Percentiles rank a stretch among this genome's conserved stretches.
Evolutionary conservation across 2,797 vertebrate species (phyloP).

Genomic region (Rhodeus uyekii): DNA sequence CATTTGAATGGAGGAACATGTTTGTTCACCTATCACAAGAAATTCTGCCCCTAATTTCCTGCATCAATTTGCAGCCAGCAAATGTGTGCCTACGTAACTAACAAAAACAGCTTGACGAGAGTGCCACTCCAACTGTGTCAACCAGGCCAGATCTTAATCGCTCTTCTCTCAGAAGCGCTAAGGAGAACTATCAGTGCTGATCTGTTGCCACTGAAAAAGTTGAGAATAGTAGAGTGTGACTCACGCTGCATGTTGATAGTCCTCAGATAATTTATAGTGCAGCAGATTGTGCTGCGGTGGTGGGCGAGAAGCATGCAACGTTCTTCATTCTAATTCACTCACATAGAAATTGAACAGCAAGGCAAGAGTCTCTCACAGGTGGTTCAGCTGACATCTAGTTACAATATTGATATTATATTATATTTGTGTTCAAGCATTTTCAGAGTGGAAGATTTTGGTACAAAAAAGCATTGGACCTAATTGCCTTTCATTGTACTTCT

Average conservation of each 20-base stretch:
- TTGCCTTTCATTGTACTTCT: not conserved
- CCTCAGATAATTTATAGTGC: slow-evolving; percentile 1
- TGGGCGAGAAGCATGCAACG: slow-evolving; percentile 9
- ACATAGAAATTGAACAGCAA: slow-evolving; percentile 50
- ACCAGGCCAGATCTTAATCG: slow-evolving; percentile 35
- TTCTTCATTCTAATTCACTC: slow-evolving; percentile 50
- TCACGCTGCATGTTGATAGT: slow-evolving; percentile 12
- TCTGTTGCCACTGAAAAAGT: slow-evolving; percentile 26
- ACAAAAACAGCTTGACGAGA: slow-evolving; percentile 7
- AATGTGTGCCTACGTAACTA: slow-evolving; percentile 18
- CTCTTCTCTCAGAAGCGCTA: slow-evolving; percentile 5
- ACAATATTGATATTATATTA: not conserved
- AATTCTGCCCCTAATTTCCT: slow-evolving; percentile 26
- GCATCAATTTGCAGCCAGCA: slow-evolving; percentile 2
- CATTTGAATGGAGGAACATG: slow-evolving; percentile 1
- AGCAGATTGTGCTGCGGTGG: slow-evolving; percentile 15
- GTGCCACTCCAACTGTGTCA: slow-evolving; percentile 5
- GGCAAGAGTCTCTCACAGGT: slow-evolving; percentile 49
- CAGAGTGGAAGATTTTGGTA: not conserved
- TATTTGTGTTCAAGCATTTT: not conserved
- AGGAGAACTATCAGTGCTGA: slow-evolving; percentile 36
- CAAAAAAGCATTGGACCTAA: not conserved
- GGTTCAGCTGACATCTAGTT: not conserved
- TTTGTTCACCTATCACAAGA: slow-evolving; percentile 28
- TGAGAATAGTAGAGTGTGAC: slow-evolving; percentile 18